Evolutionary conservation across 2,888 invertebrate species (phyloP).

Genomic region (Scrobipalpa atriplicella): DNA sequence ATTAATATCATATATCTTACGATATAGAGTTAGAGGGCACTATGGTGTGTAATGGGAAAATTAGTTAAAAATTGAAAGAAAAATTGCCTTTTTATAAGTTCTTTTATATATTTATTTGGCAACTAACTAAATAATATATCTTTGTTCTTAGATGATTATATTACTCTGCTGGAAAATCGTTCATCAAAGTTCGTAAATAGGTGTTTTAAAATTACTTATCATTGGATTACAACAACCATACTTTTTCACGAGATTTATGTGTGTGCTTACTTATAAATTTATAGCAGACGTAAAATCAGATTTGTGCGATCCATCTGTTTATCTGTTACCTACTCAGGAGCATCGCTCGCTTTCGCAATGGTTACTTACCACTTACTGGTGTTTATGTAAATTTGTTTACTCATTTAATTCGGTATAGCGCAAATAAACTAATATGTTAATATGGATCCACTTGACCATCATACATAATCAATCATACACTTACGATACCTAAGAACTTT

Average conservation of each 20-base stretch:
- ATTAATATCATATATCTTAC: slow-evolving; percentile 23
- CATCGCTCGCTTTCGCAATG: neutral
- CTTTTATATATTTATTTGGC: no score
- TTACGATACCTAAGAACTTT: neutral
- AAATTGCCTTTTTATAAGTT: no score
- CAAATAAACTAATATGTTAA: neutral
- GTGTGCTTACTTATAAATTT: neutral
- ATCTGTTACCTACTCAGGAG: neutral
- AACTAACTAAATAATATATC: no score
- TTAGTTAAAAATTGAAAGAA: no score
- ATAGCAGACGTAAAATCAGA: neutral
- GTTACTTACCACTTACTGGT: neutral
- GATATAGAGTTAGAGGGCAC: neutral
- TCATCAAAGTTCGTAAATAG: no score
- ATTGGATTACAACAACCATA: neutral
- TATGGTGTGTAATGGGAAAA: neutral
- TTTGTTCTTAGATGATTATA: no score
- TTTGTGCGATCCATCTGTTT: neutral
- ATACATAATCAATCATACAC: neutral
- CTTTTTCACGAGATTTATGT: neutral
- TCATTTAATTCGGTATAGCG: neutral
- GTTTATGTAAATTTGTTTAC: neutral
- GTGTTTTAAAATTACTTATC: no score
- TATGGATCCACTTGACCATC: neutral
- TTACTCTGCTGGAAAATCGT: no score